These are phyloP conservation scores for Callithrix jacchus DNA, from an alignment of 2,113 vertebrate species.

Conservation along the genomic window DNA sequence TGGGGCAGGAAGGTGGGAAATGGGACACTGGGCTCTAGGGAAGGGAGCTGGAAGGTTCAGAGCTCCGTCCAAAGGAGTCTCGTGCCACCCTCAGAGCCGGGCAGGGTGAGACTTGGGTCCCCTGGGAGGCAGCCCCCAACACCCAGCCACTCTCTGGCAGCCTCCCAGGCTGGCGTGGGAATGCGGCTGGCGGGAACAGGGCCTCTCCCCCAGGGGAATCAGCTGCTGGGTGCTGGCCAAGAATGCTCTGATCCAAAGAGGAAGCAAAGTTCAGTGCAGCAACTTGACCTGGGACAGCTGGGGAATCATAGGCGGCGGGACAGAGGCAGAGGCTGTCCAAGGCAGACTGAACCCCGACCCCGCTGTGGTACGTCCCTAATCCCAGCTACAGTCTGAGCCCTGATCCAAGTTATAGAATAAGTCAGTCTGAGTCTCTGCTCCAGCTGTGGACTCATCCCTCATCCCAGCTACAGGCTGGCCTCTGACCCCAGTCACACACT, in stretches of 20 bases:
- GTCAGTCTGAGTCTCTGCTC: rapidly evolving
- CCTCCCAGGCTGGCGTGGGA: slow-evolving; percentile 66
- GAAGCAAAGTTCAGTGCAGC: slow-evolving; percentile 54
- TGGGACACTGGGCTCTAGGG: rapidly evolving
- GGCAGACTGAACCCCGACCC: not conserved
- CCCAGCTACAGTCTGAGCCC: no score
- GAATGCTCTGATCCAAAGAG: not conserved
- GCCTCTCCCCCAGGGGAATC: slow-evolving; percentile 19
- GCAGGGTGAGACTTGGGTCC: not conserved
- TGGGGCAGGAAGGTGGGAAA: no score
- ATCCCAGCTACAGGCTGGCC: not conserved
- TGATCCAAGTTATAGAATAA: rapidly evolving
- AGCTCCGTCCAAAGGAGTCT: not conserved
- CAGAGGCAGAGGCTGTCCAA: not conserved
- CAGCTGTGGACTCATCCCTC: not conserved
- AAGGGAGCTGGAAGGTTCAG: not conserved
- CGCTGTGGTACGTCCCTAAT: rapidly evolving
- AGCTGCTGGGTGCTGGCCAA: slow-evolving; percentile 55
- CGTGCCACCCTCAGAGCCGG: not conserved
- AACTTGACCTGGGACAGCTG: not conserved
- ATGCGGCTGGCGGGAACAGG: slow-evolving; percentile 21
- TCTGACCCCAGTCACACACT: not conserved
- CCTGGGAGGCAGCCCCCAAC: not conserved
- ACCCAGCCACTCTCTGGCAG: not conserved
- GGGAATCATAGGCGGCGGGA: rapidly evolving